Evolutionary conservation across 2,888 invertebrate species (phyloP).

Genomic region (Eumerus sabulonum): DNA sequence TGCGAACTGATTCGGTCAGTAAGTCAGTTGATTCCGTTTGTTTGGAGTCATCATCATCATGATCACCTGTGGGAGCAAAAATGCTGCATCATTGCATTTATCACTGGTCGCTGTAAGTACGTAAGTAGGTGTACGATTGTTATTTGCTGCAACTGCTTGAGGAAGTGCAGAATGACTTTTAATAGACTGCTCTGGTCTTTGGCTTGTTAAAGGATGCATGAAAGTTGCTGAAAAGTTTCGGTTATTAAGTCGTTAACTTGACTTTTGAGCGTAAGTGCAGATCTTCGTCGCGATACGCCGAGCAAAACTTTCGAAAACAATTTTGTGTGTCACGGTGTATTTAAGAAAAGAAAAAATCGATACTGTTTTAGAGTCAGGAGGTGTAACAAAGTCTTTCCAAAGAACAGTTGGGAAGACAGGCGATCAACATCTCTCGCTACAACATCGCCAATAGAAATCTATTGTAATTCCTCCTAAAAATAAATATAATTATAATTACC

Average conservation of each 20-base stretch:
- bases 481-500: too few relatives aligned
- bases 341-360: too few relatives aligned
- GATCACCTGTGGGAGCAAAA: conserved; percentile 43
- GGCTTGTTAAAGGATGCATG: conserved; percentile 62
- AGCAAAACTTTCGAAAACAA: too few relatives aligned
- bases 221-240: conserved; percentile 11
- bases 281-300: too few relatives aligned
- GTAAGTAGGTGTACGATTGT: conserved; percentile 6
- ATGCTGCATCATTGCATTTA: conserved; percentile 43
- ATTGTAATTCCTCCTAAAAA: too few relatives aligned
- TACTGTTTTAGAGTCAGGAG: too few relatives aligned
- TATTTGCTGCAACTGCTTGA: conserved; percentile 1
- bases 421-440: too few relatives aligned
- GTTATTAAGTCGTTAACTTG: conserved; percentile 3
- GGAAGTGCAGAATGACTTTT: conserved; percentile 27
- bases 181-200: conserved; percentile 43
- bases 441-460: too few relatives aligned
- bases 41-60: background rate
- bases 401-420: too few relatives aligned
- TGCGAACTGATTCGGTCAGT: conserved; percentile 68
- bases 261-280: too few relatives aligned
- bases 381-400: too few relatives aligned
- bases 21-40: conserved; percentile 61
- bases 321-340: too few relatives aligned
- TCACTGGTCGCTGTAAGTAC: background rate